Evolutionary conservation across 1,140 invertebrate genomes (phyloP).

Genomic region (Listronotus bonariensis): DNA sequence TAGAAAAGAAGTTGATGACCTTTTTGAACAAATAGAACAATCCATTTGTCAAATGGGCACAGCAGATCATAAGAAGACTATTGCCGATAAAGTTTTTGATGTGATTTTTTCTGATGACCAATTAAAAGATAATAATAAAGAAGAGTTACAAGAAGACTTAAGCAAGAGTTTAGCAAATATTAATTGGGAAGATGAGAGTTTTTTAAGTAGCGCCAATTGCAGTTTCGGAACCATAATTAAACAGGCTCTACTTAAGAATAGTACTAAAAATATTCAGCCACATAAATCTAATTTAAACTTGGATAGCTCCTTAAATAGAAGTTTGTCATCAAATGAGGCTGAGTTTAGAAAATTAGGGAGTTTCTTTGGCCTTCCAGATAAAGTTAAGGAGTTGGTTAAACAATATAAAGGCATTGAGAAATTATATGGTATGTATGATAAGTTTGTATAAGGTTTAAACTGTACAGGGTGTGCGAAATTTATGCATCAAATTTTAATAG

Average conservation of each 20-base stretch:
- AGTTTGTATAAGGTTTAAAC: no score
- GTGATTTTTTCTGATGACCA: conserved; percentile 34
- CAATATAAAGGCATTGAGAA: conserved; percentile 69
- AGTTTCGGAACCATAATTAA: conserved; percentile 47
- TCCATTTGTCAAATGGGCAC: conserved; percentile 47
- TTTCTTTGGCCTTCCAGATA: conserved; percentile 75
- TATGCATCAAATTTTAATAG: no score
- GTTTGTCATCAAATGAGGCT: conserved; percentile 13
- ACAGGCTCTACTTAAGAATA: conserved; percentile 48
- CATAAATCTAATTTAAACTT: conserved; percentile 16
- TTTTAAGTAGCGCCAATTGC: conserved; percentile 31
- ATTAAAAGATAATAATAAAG: conserved; percentile 23
- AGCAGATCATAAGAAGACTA: conserved; percentile 19
- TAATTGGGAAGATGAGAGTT: conserved; percentile 34
- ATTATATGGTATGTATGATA: conserved; percentile 64
- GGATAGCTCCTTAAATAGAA: conserved; percentile 32
- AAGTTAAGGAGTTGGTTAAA: conserved; percentile 67
- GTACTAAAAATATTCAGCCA: conserved; percentile 37
- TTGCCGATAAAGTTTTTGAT: conserved; percentile 42
- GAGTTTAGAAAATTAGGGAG: conserved; percentile 54
- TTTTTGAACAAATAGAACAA: conserved; percentile 49
- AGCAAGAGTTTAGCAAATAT: conserved; percentile 23
- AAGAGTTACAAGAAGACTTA: conserved; percentile 23
- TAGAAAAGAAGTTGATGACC: conserved; percentile 43
- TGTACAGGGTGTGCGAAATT: no score